Percentiles rank a stretch among this genome's conserved stretches.
Evolutionary conservation across 2,888 invertebrate genomes (phyloP).

Genomic region (Sialis lutaria): DNA sequence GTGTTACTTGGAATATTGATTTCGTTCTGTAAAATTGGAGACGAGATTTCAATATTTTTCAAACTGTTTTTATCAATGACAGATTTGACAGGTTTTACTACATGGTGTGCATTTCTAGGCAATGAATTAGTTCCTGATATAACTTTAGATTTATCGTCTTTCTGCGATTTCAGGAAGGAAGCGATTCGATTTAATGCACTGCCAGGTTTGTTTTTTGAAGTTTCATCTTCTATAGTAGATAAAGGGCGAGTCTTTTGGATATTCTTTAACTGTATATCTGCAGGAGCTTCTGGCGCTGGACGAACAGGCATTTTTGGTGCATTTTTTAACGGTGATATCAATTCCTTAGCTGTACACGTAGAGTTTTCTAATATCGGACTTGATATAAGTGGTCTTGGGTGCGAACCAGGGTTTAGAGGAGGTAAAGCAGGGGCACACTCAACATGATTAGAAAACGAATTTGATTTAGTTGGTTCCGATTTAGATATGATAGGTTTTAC

Average conservation of each 20-base stretch:
- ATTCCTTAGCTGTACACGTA: slow-evolving; percentile 59
- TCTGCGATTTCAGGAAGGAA: slow-evolving; percentile 48
- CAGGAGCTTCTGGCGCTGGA: slow-evolving; percentile 37
- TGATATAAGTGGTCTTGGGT: slow-evolving; percentile 58
- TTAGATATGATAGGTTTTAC: slow-evolving; percentile 9
- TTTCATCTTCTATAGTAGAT: slow-evolving; percentile 29
- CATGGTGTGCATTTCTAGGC: slow-evolving; percentile 36
- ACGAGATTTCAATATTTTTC: slow-evolving; percentile 63
- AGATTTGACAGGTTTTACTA: slow-evolving; percentile 42
- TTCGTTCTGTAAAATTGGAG: slow-evolving; percentile 58
- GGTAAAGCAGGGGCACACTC: slow-evolving; percentile 36
- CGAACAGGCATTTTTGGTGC: slow-evolving; percentile 40
- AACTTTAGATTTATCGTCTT: slow-evolving; percentile 31
- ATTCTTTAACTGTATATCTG: not conserved
- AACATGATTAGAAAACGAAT: slow-evolving; percentile 25
- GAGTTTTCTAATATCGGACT: slow-evolving; percentile 68
- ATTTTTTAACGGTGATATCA: slow-evolving; percentile 42
- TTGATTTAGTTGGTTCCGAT: slow-evolving; percentile 21
- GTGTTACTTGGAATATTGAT: slow-evolving; percentile 40
- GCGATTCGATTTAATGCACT: slow-evolving; percentile 53
- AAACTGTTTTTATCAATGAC: slow-evolving; percentile 48
- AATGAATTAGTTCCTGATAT: slow-evolving; percentile 35
- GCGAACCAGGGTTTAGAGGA: slow-evolving; percentile 41
- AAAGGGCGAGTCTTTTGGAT: slow-evolving; percentile 23
- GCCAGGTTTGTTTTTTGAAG: slow-evolving; percentile 36